Percentiles rank a stretch among this genome's conserved stretches.
Evolutionary conservation across 1,140 invertebrate genomes (phyloP).

Genomic region (Drosophila sulfurigaster): DNA sequence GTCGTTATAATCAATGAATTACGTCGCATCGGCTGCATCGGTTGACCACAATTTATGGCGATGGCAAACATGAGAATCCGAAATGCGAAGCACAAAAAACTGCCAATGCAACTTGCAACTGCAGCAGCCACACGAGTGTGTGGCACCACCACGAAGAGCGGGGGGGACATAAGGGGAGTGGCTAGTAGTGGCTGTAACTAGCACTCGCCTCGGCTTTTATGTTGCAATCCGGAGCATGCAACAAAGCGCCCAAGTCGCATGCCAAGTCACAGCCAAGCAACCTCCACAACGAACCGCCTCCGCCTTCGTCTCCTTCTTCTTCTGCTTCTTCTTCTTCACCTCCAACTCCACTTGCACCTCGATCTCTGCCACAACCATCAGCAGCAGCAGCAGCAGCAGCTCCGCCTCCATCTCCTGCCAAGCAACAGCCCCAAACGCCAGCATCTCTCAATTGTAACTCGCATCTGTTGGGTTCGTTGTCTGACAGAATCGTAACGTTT

Average conservation of each 20-base stretch:
- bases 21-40: constrained; percentile 81
- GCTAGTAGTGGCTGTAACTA: constrained; percentile 50
- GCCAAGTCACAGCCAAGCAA: constrained; percentile 42
- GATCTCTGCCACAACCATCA: background rate
- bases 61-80: constrained; percentile 79
- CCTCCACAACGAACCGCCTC: constrained; percentile 16
- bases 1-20: constrained; percentile 83
- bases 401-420: constrained; percentile 32
- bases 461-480: constrained; percentile 61
- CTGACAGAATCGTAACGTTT: constrained; percentile 73
- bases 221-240: constrained; percentile 72
- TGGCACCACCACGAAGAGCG: constrained; percentile 1
- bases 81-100: constrained; percentile 64
- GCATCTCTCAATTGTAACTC: constrained; percentile 56
- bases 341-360: background rate
- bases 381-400: constrained; percentile 12
- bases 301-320: background rate
- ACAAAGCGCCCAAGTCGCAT: constrained; percentile 62
- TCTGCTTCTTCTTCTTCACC: background rate
- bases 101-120: constrained; percentile 56
- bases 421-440: constrained; percentile 15
- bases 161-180: constrained; percentile 1
- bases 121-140: constrained; percentile 36
- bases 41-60: constrained; percentile 81
- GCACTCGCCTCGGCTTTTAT: constrained; percentile 56